Evolutionary conservation across 2,888 invertebrate species (phyloP), one percentile per base, ranked within the genome.

Genomic region (Frankliniella intonsa): DNA sequence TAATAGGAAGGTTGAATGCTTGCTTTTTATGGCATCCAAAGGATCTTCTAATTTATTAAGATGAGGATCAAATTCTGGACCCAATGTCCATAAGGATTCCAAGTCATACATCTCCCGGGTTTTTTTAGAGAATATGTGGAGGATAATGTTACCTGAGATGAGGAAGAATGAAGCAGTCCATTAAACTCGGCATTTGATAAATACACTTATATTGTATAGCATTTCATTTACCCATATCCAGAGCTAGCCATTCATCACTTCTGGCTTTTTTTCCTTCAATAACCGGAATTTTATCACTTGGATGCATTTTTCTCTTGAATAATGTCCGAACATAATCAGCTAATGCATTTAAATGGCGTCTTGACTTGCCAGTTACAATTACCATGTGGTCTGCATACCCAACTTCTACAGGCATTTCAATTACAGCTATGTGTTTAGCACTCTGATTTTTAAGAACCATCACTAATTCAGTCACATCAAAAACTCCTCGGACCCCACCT

Each of bases 51-150:
- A 90, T 86, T 91, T 91, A 85, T 92, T 92, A 50, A 88, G 90
- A 86, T 93, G 90, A 80, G 91, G 91, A 88, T 97, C 97, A 90
- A 91, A 95, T 86, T 95, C 90, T 0, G 92, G 88, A 2, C 98
- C 98, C 25, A 97, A 92, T 69, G 95, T 91, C 98, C 98, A 98
- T 62, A 98, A 88, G 0, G 94, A 94, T 88, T 98, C 98, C 84
- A 98, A 90, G 88, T 98, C 97, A 87, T 97, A 97, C 10, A 89
- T 86, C 84, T 90, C 88, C 85, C 98, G 90, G 1, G 92, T 90
- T 84, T 92, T 90, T 17, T 90, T 90, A 51, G 93, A 92, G 88
- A 98, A 96, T 84, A 98, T 91, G 86, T 98, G 98, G 55, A 98
- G 88, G 8, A 95, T 95, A 85, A 98, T 97, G 87, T 97, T 98